Evolutionary conservation across 1,140 invertebrate genomes (phyloP).

Genomic region (Papilio machaon): DNA sequence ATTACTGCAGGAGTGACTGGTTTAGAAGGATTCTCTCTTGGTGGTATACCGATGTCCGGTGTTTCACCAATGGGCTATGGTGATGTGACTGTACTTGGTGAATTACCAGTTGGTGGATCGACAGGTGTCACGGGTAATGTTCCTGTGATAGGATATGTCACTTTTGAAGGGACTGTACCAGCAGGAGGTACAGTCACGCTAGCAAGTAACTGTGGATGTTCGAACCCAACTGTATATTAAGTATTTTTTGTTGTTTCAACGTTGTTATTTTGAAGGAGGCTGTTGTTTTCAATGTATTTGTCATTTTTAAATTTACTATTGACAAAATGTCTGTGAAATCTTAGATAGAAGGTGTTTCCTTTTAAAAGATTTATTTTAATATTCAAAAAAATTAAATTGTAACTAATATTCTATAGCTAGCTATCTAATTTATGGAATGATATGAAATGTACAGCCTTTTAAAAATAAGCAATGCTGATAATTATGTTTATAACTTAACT

Average conservation of each 20-base stretch:
- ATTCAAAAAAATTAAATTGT: too few species aligned
- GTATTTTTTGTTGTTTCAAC: constrained; percentile 27
- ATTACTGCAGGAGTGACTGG: constrained; percentile 33
- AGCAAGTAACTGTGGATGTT: constrained; percentile 60
- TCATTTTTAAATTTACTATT: not conserved
- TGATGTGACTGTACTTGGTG: constrained; percentile 57
- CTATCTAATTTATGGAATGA: not conserved
- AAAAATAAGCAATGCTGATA: not conserved
- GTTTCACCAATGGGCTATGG: constrained; percentile 54
- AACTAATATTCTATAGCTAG: too few species aligned
- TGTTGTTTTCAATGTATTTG: constrained; percentile 27
- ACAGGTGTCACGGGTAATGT: constrained; percentile 65
- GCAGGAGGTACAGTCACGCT: constrained; percentile 64
- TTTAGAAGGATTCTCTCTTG: constrained; percentile 41
- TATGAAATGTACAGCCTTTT: not conserved
- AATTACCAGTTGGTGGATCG: constrained; percentile 61
- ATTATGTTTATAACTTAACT: not conserved
- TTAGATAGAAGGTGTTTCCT: too few species aligned
- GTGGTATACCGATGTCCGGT: constrained; percentile 51
- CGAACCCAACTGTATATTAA: constrained; percentile 43
- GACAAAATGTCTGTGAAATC: not conserved
- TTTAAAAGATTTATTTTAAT: too few species aligned
- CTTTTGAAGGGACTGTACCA: constrained; percentile 67
- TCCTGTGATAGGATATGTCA: constrained; percentile 70
- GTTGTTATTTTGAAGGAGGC: constrained; percentile 33